These are phyloP conservation scores for Pegoplata infirma DNA, from an alignment of 2,888 invertebrate species.

Conservation along the genomic window DNA sequence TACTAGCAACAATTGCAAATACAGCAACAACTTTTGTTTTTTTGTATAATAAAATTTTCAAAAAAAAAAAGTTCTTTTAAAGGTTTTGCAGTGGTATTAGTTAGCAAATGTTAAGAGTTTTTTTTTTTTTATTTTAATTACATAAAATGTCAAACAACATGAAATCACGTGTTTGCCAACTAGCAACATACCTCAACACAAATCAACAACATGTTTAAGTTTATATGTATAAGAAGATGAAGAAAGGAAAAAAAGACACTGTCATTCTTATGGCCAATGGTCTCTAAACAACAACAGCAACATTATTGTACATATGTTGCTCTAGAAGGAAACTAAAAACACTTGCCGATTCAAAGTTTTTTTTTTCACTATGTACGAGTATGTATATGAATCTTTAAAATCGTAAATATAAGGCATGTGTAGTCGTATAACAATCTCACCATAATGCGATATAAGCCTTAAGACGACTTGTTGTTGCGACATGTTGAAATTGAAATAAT, in stretches of 20 bases:
- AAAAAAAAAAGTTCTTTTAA: conserved; percentile 33
- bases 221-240: not conserved
- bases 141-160: conserved; percentile 61
- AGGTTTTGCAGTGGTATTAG: not conserved
- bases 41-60: too few species aligned
- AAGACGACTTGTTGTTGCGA: conserved; percentile 48
- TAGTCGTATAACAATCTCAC: not conserved
- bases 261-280: not conserved
- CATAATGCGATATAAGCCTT: not conserved
- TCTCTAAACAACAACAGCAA: conserved; percentile 3
- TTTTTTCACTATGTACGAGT: too few species aligned
- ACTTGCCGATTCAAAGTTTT: conserved; percentile 15
- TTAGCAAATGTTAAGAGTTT: not conserved
- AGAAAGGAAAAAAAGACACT: not conserved
- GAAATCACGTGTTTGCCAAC: conserved; percentile 61
- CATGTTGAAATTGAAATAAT: conserved; percentile 74
- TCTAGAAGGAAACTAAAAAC: conserved; percentile 16
- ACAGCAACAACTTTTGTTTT: not conserved
- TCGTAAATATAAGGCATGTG: too few species aligned
- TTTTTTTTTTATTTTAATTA: conserved; percentile 47
- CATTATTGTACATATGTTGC: conserved; percentile 24
- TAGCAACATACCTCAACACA: conserved; percentile 33
- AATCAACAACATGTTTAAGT: conserved; percentile 31
- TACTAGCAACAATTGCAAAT: conserved; percentile 55
- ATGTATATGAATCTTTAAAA: not conserved